Conservation (phyloP, 2,113 vertebrate species). For the Rhynchomys soricoides region DNA sequence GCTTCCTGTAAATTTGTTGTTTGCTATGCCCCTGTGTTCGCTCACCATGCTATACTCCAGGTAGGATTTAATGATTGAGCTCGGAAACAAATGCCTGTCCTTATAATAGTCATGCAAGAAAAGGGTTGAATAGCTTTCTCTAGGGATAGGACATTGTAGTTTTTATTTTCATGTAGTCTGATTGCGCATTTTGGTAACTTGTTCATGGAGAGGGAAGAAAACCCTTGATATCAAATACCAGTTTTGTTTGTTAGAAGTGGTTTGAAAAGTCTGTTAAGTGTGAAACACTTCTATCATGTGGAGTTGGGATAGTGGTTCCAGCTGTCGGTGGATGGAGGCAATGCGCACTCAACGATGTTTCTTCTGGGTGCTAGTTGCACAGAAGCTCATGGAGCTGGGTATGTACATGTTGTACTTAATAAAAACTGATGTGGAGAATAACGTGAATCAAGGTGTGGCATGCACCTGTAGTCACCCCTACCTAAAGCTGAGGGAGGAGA, state of each 20-base stretch:
- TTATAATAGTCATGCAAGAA: not conserved
- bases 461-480: not conserved
- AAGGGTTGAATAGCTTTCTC: not conserved
- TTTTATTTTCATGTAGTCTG: not conserved
- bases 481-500: not conserved
- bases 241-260: not conserved
- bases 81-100: not conserved
- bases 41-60: not conserved
- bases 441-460: not conserved
- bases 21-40: not conserved
- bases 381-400: not conserved
- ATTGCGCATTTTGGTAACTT: constrained; percentile 24
- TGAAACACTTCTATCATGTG: not conserved
- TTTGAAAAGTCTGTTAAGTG: not conserved
- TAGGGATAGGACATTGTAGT: not conserved
- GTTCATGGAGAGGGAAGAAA: not conserved
- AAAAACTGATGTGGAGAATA: not conserved
- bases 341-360: not conserved
- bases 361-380: not conserved
- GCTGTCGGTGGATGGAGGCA: not conserved
- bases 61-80: not conserved
- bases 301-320: constrained; percentile 27
- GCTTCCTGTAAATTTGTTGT: not conserved
- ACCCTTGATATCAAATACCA: not conserved
- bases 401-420: constrained; percentile 21